Percentiles rank a stretch among this genome's conserved stretches.
phyloP scores from a whole-genome alignment of 2,797 vertebrate genomes.

The Chaenodraco wilsoni region DNA sequence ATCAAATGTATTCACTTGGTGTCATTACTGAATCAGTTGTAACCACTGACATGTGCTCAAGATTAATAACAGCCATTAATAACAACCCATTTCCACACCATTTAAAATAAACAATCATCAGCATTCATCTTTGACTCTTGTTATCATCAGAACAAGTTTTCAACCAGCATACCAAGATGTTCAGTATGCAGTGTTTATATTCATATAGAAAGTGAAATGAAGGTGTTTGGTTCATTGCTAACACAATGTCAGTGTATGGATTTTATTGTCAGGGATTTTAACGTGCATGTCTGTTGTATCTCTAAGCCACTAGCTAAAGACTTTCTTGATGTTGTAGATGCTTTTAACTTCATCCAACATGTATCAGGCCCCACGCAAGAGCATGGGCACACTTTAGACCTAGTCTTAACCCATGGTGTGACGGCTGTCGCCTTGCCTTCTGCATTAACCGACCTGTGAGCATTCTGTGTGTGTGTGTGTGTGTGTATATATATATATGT shows the following conservation, averaged over 20 bases:
- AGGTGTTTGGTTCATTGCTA: slow-evolving; percentile 2
- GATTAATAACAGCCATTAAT: slow-evolving; percentile 76
- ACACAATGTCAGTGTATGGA: slow-evolving; percentile 16
- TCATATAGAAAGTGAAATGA: not conserved
- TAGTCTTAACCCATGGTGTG: too few species aligned
- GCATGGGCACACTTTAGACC: too few species aligned
- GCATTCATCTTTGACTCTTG: slow-evolving; percentile 40
- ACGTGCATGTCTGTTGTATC: too few species aligned
- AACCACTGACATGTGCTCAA: slow-evolving; percentile 51
- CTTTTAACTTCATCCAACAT: too few species aligned
- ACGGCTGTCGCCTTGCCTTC: too few species aligned
- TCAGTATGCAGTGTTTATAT: not conserved
- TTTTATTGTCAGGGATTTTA: not conserved
- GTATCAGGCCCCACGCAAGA: too few species aligned
- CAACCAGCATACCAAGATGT: not conserved
- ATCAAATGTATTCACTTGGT: slow-evolving; percentile 45
- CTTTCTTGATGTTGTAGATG: too few species aligned
- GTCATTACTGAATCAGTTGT: slow-evolving; percentile 46
- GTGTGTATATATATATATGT: too few species aligned
- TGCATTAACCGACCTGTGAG: too few species aligned
- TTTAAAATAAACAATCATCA: slow-evolving; percentile 57
- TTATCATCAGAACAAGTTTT: slow-evolving; percentile 46
- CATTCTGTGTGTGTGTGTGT: too few species aligned
- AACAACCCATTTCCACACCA: slow-evolving; percentile 59
- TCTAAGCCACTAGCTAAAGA: too few species aligned